Evolutionary conservation across 2,113 vertebrate genomes (phyloP), one percentile per base, ranked within the genome.

Genomic region (Anhinga anhinga): DNA sequence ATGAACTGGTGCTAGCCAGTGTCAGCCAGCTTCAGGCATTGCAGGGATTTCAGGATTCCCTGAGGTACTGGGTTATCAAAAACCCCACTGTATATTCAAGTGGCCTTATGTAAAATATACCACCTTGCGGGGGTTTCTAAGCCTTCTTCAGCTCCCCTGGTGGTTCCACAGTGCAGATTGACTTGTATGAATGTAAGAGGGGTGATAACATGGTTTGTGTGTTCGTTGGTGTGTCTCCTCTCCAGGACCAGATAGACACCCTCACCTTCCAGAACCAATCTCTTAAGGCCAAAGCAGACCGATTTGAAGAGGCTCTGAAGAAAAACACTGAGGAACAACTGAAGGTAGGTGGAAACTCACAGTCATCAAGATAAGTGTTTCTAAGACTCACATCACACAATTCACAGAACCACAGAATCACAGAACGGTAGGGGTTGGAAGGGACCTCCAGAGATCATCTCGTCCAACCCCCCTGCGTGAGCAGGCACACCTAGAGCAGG

Each of bases 171-270:
- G 34, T 32, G 26, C 65, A 40, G 49, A 78, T 7, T 78, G 59
- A 47, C 10, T 5, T 4, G 9, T 42, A 11, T 27, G 26, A 93
- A 49, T 44, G 15, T 26, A 25, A 71, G 34, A 61, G 34, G 45
- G 17, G 4, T 69, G n/a, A 4, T 66, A 72, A 76, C 4, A 32
- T 0, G 5, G 9, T 12, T 38, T 29, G 29, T 91, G 40, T 82
- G 50, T 83, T 90, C 83, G 58, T 9, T 15, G 86, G 3, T 86
- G 53, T 91, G 26, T 38, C 5, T 95, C 67, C 9, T 63, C 59
- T 90, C 11, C 95, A 99, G 99, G 99, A 99, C 98, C 99, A 99
- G 97, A 99, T 99, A 96, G 99, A 99, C 98, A 99, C 98, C 1
- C 98, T 99, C 95, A 99, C 99, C 34, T 99, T 99, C 98, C 99